Percentiles rank a stretch among this genome's conserved stretches.
These are phyloP conservation scores for Alsophila aescularia DNA, from an alignment of 2,888 invertebrate species.

Conservation along the genomic window DNA sequence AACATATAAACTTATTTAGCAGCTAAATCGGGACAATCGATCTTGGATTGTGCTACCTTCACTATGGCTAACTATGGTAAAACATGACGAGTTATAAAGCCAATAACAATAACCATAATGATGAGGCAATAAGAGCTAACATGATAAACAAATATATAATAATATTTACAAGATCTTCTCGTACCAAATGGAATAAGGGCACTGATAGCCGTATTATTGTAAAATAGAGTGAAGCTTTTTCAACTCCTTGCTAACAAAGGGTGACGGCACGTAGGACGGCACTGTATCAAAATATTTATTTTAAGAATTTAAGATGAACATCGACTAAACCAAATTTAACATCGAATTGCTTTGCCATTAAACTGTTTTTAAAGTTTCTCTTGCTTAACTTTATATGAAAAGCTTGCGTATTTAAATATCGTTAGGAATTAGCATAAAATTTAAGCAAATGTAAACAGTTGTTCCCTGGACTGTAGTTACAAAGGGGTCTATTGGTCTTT, in stretches of 20 bases:
- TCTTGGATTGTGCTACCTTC: too few relatives aligned
- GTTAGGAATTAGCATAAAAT: slow-evolving; percentile 30
- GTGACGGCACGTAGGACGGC: too few relatives aligned
- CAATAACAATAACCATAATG: too few relatives aligned
- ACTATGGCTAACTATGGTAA: too few relatives aligned
- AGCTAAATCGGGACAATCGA: too few relatives aligned
- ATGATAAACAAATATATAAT: slow-evolving; percentile 15
- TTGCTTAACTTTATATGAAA: background rate
- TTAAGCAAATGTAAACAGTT: slow-evolving; percentile 23
- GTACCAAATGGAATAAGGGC: slow-evolving; percentile 7
- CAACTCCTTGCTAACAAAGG: slow-evolving; percentile 31
- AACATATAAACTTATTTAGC: too few relatives aligned
- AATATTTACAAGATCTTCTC: background rate
- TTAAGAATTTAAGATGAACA: slow-evolving; percentile 23
- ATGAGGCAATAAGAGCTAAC: too few relatives aligned
- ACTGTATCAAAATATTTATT: slow-evolving; percentile 40
- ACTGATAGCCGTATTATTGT: slow-evolving; percentile 19
- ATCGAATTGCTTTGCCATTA: slow-evolving; percentile 30
- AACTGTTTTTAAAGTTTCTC: slow-evolving; percentile 5
- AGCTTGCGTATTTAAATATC: slow-evolving; percentile 16
- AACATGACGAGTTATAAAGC: too few relatives aligned
- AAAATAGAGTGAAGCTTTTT: slow-evolving; percentile 11
- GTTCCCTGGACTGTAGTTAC: slow-evolving; percentile 22
- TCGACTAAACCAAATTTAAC: slow-evolving; percentile 28
- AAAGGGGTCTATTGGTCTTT: slow-evolving; percentile 18